Base-by-base conservation (phyloP, 2,113 vertebrate genomes). In the Notarius quadriscutis region DNA sequence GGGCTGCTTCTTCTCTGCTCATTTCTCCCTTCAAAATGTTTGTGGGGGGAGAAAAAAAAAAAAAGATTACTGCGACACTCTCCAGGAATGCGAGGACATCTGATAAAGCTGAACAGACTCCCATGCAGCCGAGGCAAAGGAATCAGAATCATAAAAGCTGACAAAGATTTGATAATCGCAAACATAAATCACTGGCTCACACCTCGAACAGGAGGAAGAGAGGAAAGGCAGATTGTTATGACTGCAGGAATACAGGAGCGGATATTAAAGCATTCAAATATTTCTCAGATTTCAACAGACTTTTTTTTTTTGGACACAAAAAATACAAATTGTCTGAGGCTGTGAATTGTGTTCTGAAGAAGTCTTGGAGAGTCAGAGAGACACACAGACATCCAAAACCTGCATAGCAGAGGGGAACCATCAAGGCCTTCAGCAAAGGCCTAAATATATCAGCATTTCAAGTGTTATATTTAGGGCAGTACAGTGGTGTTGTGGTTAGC, bases 131-230 rank as follows among this genome's bases (percentile, higher is more conserved):
- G 80, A 65, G 86, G 80, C 71, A 88, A 89, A 74, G 71, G 60
- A n/a, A 88, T 50, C 69, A 81, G 77, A 60, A 65, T 84, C 86
- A 53, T 84, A 91, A 87, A 85, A 83, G 60, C 81, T 79, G 87
- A 90, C 83, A 80, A 86, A 89, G 48, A 22, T 69, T 88, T 48
- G 10, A 85, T 89, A 90, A 91, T 90, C 72, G 87, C 84, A 83
- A 84, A 84, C 88, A 88, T 86, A 85, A 92, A 89, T 89, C 90
- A 72, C 53, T 51, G 69, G 20, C 62, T 88, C 77, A 74, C 60
- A 60, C 53, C 71, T 71, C 63, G 34, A 50, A 34, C 7, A 48
- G 65, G 51, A 30, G 22, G 27, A 48, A 11, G 12, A 3, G 18
- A 57, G 63, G 63, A 51, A 77, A 50, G 77, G 53, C 17, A 72